Conservation (phyloP, 2,797 vertebrate species). For the Protosalanx chinensis region DNA sequence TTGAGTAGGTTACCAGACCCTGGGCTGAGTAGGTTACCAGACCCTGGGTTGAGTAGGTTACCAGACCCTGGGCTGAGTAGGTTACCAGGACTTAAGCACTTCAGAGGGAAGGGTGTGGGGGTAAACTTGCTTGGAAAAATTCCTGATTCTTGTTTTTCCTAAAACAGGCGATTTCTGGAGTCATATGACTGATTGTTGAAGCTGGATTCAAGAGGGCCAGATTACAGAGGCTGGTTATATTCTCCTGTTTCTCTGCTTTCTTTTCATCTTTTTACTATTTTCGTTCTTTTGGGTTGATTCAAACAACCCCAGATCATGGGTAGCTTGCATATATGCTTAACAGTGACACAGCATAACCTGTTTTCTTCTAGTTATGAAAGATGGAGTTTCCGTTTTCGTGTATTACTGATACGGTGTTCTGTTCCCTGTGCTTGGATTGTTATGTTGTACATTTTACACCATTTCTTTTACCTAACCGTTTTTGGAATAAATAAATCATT, state of each 20-base stretch:
- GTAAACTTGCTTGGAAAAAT: no score
- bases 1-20: no score
- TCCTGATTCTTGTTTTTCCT: no score
- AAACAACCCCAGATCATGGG: slow-evolving; percentile 19
- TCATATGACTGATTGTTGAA: no score
- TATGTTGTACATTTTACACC: slow-evolving; percentile 73
- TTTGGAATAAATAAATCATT: slow-evolving; percentile 70
- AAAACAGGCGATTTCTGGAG: no score
- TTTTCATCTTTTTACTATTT: neutral
- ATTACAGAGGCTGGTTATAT: no score
- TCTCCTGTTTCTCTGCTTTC: neutral
- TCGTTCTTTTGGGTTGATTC: neutral
- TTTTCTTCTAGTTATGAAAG: slow-evolving; percentile 38
- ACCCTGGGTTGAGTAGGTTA: no score
- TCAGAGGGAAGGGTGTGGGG: no score
- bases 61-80: no score
- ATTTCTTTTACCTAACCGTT: slow-evolving; percentile 70
- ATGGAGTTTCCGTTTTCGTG: slow-evolving; percentile 37
- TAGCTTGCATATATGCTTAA: slow-evolving; percentile 44
- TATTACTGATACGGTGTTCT: slow-evolving; percentile 34
- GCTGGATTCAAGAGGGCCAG: no score
- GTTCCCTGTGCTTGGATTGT: slow-evolving; percentile 52
- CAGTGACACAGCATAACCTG: slow-evolving; percentile 31
- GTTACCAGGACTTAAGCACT: no score
- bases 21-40: no score